Conservation (phyloP, 2,113 vertebrate genomes). For the Etheostoma spectabile region DNA sequence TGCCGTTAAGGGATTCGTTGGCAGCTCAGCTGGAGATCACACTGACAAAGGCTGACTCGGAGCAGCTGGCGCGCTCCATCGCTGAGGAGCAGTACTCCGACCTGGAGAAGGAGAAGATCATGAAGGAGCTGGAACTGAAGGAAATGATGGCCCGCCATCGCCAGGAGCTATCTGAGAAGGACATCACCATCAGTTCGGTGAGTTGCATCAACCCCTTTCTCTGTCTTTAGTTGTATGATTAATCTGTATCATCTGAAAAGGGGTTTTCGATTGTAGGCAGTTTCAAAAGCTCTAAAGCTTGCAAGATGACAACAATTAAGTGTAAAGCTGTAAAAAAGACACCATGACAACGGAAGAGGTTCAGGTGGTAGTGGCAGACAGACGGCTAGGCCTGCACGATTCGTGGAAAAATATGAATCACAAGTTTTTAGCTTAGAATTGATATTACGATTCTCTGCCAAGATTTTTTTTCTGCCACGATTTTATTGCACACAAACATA, state of each 20-base stretch:
- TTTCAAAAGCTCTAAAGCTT: background rate
- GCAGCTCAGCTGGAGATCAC: slow-evolving; percentile 98
- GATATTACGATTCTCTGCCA: too few relatives aligned
- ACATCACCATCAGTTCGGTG: slow-evolving; percentile 94
- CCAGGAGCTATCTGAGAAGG: slow-evolving; percentile 95
- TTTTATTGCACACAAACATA: too few relatives aligned
- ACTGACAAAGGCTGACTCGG: slow-evolving; percentile 96
- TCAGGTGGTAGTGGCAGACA: background rate
- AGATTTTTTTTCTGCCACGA: too few relatives aligned
- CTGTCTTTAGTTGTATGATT: background rate
- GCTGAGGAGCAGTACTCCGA: slow-evolving; percentile 99
- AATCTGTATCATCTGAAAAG: background rate
- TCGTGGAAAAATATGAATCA: too few relatives aligned
- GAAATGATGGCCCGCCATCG: slow-evolving; percentile 99
- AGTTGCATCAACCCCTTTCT: slow-evolving; percentile 62
- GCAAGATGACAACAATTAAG: background rate
- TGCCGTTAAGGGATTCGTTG: slow-evolving; percentile 90
- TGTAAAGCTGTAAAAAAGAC: background rate
- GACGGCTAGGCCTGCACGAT: too few relatives aligned
- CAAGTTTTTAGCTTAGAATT: too few relatives aligned
- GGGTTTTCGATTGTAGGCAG: background rate
- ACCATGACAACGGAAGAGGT: background rate
- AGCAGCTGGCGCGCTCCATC: slow-evolving; percentile 97
- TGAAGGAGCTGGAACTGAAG: slow-evolving; percentile 99
- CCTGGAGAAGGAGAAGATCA: slow-evolving; percentile 99